Evolutionary conservation across 1,140 invertebrate species (phyloP).

Genomic region (Sycophila sp.): DNA sequence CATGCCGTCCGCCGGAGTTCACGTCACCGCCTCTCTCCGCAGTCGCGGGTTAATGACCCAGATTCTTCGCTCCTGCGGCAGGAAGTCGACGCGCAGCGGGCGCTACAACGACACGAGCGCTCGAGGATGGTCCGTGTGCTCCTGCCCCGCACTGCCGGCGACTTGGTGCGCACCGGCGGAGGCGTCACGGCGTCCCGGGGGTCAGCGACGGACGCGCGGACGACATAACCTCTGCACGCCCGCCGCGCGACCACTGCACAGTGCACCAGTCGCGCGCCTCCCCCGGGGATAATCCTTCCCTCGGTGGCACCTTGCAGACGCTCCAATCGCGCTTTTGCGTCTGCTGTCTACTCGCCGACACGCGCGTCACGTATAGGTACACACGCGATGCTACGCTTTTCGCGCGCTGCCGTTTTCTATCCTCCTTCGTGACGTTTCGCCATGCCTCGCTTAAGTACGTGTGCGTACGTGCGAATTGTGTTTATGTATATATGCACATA

Average conservation of each 20-base stretch:
- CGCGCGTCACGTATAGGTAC: too few relatives aligned
- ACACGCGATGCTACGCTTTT: too few relatives aligned
- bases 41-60: conserved; percentile 25
- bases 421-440: too few relatives aligned
- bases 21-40: too few relatives aligned
- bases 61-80: background rate
- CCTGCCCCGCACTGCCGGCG: background rate
- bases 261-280: background rate
- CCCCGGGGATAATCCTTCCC: too few relatives aligned
- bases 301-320: too few relatives aligned
- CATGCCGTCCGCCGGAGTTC: too few relatives aligned
- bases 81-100: background rate
- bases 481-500: too few relatives aligned
- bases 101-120: background rate
- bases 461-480: too few relatives aligned
- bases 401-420: too few relatives aligned
- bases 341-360: too few relatives aligned
- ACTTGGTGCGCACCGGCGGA: background rate
- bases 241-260: background rate
- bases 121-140: background rate
- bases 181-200: background rate
- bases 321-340: background rate
- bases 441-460: too few relatives aligned
- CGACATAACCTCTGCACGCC: conserved; percentile 14
- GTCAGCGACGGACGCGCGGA: background rate